phyloP scores from a whole-genome alignment of 2,113 vertebrate species.

The Saimiri boliviensis region DNA sequence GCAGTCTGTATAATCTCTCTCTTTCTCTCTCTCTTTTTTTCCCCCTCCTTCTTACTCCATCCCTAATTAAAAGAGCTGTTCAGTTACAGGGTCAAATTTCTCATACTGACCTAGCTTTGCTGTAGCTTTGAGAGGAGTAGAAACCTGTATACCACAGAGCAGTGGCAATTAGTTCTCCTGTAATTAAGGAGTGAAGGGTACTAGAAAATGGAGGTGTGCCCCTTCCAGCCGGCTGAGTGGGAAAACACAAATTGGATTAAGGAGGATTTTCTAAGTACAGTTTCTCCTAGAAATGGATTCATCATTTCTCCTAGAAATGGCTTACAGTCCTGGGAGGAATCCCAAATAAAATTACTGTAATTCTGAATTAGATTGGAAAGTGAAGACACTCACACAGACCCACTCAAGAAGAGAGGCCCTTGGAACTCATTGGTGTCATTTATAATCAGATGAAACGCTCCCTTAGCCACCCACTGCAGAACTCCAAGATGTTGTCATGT shows the following conservation, averaged over 20 bases:
- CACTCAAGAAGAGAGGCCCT: neutral
- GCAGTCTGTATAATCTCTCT: neutral
- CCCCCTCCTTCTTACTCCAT: neutral
- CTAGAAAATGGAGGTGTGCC: constrained; percentile 2
- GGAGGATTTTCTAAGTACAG: neutral
- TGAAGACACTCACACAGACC: neutral
- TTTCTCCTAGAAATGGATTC: constrained; percentile 26
- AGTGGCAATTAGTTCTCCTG: constrained; percentile 6
- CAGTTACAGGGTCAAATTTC: constrained; percentile 39
- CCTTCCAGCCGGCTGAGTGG: constrained; percentile 32
- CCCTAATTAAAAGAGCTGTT: constrained; percentile 51
- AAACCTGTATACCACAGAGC: neutral
- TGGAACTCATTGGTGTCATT: neutral
- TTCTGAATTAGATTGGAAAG: constrained; percentile 37
- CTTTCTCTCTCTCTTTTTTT: neutral
- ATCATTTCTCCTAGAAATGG: constrained; percentile 38
- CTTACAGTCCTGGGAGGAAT: neutral
- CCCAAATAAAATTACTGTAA: constrained; percentile 40
- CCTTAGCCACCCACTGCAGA: neutral
- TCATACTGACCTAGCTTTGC: constrained; percentile 1
- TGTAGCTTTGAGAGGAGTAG: neutral
- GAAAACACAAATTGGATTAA: constrained; percentile 12
- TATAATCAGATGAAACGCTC: constrained; percentile 19
- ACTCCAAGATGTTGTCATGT: neutral
- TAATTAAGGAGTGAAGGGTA: constrained; percentile 47